Evolutionary conservation across 2,797 vertebrate species (phyloP).

Genomic region (Etheostoma nigrum): DNA sequence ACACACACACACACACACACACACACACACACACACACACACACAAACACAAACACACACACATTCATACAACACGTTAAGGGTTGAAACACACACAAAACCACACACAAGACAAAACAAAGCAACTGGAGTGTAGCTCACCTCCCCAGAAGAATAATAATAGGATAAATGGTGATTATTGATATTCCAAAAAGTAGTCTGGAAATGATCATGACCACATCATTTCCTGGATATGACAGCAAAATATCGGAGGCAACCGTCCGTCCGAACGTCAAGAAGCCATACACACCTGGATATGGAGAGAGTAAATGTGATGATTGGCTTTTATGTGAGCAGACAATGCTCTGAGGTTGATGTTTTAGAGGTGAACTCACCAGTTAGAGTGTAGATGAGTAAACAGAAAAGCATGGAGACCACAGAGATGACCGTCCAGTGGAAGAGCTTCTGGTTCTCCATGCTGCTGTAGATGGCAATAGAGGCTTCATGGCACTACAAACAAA

Average conservation of each 20-base stretch:
- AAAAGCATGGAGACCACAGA: conserved; percentile 92
- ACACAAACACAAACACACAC: too few species aligned
- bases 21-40: background rate
- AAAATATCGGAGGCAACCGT: conserved; percentile 90
- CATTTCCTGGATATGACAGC: conserved; percentile 94
- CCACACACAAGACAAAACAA: background rate
- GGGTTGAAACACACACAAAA: background rate
- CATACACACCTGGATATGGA: conserved; percentile 87
- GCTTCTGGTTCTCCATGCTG: conserved; percentile 91
- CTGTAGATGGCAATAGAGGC: conserved; percentile 93
- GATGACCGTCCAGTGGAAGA: conserved; percentile 91
- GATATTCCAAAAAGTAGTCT: conserved; percentile 93
- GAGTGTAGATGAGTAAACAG: conserved; percentile 93
- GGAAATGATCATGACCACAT: conserved; percentile 87
- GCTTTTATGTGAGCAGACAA: background rate
- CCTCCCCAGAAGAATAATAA: conserved; percentile 94
- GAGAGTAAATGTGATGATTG: background rate
- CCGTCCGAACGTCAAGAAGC: conserved; percentile 92
- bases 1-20: background rate
- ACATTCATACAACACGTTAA: background rate
- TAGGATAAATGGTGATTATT: conserved; percentile 95
- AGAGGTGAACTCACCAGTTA: conserved; percentile 87
- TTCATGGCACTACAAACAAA: conserved; percentile 91
- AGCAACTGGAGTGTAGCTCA: conserved; percentile 47
- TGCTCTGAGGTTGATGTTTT: background rate